Evolutionary conservation across 2,113 vertebrate genomes (phyloP), one percentile per base, ranked within the genome.

Genomic region (Orthonyx spaldingii): DNA sequence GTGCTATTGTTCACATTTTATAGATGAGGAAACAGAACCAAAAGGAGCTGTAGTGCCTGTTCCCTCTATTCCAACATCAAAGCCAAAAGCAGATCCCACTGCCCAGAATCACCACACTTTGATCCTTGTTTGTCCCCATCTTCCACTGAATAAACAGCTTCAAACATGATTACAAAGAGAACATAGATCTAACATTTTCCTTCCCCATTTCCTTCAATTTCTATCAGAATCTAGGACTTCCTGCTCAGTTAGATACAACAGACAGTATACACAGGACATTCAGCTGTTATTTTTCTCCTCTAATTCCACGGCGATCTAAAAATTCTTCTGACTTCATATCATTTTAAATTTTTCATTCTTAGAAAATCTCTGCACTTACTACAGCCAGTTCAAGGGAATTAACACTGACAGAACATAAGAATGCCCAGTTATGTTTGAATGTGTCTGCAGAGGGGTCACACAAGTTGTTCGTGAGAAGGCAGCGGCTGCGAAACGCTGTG

Each of bases 1-100:
- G 74, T 42, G 56, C 32, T 27, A 55, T 46, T 60, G 76, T 56
- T 53, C 65, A 39, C 69, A 69, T 82, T 94, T 93, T 79, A 83
- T 24, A 93, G 57, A 69, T 53, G 77, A 87, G 37, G 32, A 91
- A 78, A 91, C 84, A 86, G 71, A 92, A 80, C 18, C 47, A 93
- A 69, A 95, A 80, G 24, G 30, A 86, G 16, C 71, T 74, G 33
- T 5, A 80, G 47, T 5, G n/a, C 37, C 28, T 72, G 37, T 5
- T 27, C 11, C 14, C 23, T 84, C 55, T 52, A 19, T 30, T 76
- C 23, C 35, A 84, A 82, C 57, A 44, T 44, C 75, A 84, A 81
- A 94, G 84, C 26, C 15, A 3, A 42, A 82, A 57, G 83, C 24
- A 55, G 50, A 89, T 57, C 41, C 23, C 42, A 26, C 41, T 64